Conservation (phyloP, 2,888 invertebrate species). For the Panorpa germanica region DNA sequence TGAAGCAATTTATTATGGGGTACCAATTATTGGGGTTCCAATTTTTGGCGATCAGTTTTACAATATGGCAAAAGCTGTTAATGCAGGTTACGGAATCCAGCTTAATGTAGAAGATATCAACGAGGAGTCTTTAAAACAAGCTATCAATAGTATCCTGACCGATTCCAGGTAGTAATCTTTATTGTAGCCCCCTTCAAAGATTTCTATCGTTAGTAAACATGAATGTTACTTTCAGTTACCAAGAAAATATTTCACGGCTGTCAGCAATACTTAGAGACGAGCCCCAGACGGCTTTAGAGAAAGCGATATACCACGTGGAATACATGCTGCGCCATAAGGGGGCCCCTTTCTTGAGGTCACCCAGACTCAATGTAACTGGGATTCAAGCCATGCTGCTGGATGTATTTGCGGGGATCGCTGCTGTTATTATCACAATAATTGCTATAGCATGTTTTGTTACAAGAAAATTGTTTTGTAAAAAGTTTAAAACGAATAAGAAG, state of each 20-base stretch:
- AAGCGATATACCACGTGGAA: conserved; percentile 20
- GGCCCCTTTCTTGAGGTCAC: conserved; percentile 20
- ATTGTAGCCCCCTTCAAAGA: too few species aligned
- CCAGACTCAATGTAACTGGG: conserved; percentile 20
- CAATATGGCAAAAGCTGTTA: conserved; percentile 25
- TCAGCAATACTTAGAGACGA: conserved; percentile 15
- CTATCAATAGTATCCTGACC: conserved; percentile 21
- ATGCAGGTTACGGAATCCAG: conserved; percentile 22
- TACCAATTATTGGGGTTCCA: conserved; percentile 31
- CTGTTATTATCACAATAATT: conserved; percentile 19
- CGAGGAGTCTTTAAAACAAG: conserved; percentile 21
- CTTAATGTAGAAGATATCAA: conserved; percentile 22
- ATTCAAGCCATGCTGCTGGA: conserved; percentile 20
- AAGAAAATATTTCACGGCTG: conserved; percentile 13
- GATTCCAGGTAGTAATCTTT: conserved; percentile 21
- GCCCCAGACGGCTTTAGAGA: conserved; percentile 16
- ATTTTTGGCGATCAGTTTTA: conserved; percentile 28
- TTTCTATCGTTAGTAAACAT: background rate
- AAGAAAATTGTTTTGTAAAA: conserved; percentile 19
- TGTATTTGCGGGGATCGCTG: conserved; percentile 19
- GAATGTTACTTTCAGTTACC: conserved; percentile 11
- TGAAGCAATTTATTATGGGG: conserved; percentile 29
- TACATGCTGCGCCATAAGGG: conserved; percentile 20
- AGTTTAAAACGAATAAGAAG: too few species aligned
- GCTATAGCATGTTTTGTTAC: conserved; percentile 21